These are phyloP conservation scores for Mustela erminea DNA, from an alignment of 2,797 vertebrate species.

Conservation along the genomic window DNA sequence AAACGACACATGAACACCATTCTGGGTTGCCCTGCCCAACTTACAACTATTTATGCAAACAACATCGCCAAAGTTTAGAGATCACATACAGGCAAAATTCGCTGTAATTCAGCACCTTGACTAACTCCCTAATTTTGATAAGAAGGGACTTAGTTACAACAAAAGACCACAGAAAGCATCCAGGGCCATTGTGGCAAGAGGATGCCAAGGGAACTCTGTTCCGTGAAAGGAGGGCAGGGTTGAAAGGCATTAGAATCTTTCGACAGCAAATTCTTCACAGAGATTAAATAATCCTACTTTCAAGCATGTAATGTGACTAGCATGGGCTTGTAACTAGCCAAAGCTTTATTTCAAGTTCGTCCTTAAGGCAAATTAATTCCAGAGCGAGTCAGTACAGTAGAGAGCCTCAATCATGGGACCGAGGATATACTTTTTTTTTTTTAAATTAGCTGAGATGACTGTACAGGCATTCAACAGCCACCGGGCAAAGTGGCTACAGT, in stretches of 20 bases:
- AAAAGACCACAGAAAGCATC: background rate
- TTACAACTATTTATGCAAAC: background rate
- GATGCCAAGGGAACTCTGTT: background rate
- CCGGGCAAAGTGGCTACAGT: background rate
- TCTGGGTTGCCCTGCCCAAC: background rate
- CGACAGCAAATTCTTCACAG: background rate
- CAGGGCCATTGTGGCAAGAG: background rate
- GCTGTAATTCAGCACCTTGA: background rate
- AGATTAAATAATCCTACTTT: background rate
- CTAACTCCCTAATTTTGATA: background rate
- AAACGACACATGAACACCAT: fast-evolving
- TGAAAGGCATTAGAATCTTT: background rate
- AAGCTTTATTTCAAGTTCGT: conserved; percentile 21
- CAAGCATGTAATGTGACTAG: background rate
- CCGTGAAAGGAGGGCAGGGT: background rate
- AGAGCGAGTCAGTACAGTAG: background rate
- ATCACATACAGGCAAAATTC: fast-evolving
- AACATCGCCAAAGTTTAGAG: background rate
- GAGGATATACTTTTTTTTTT: background rate
- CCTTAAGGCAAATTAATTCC: conserved; percentile 21
- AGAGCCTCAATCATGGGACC: background rate
- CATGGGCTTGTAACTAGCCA: background rate
- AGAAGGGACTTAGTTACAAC: background rate
- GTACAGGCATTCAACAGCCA: background rate
- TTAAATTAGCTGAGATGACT: conserved; percentile 9